Base-by-base conservation (phyloP, 2,797 vertebrate genomes). In the Takifugu ocellatus region DNA sequence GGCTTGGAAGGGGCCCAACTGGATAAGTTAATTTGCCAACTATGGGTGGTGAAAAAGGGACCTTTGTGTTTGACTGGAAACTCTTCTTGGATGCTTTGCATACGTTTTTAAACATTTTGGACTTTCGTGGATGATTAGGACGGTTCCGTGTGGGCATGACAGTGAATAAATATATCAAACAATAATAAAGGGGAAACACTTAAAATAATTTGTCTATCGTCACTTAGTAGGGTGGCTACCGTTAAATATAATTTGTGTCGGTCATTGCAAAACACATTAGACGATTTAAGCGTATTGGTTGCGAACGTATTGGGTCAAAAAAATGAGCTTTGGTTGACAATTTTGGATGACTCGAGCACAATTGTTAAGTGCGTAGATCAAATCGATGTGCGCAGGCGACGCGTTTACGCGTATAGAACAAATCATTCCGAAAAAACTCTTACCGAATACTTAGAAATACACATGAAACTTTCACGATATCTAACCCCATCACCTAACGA, bases 41-140 rank as follows among this genome's bases (percentile, higher is more conserved):
- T 78, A 63, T 74, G 74, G 52, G 79, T 61, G 64, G 68, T 69
- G 77, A 54, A 66, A 70, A 65, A 69, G 76, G 84, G 66, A 85
- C 68, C 46, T 79, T 87, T 77, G 87, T 90, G 89, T 86, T 87
- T 83, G 78, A 69, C 79, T 86, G 85, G 46, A 86, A 87, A 87
- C 75, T 88, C 82, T 79, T 77, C 70, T 87, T 84, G 84, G 82
- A 91, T 93, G 90, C 91, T 93, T 92, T 85, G 91, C 88, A 89
- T 70, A 93, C 90, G 73, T 87, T 78, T 21, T 86, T 82, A 71
- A 75, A 87, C 82, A 69, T 74, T 72, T 51, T 60, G 65, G 51
- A 73, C 70, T 81, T 75, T 80, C 63, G 80, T 80, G 74, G 78
- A 63, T 86, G 78, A 81, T 79, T 83, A 77, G 83, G 63, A 72